Evolutionary conservation across 2,113 vertebrate species (phyloP).

Genomic region (Origma solitaria): DNA sequence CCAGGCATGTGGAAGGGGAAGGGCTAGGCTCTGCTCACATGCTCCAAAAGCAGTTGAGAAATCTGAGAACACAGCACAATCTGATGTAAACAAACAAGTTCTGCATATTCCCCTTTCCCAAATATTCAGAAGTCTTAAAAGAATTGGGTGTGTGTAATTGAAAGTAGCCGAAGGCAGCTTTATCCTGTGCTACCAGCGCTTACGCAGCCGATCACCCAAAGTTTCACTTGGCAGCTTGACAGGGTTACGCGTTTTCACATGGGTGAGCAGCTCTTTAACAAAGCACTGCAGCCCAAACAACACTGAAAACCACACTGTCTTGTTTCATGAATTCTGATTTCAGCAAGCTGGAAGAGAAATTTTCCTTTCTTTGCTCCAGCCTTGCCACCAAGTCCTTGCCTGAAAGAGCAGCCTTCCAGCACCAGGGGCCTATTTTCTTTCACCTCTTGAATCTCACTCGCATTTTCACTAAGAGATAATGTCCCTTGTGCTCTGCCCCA

Average conservation of each 20-base stretch:
- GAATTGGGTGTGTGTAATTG: slow-evolving; percentile 56
- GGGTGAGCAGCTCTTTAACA: neutral
- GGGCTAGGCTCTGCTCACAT: slow-evolving; percentile 11
- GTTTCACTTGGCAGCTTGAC: slow-evolving; percentile 64
- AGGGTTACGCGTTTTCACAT: slow-evolving; percentile 17
- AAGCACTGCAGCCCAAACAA: neutral
- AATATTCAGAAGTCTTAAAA: slow-evolving; percentile 54
- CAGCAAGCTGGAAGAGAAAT: neutral
- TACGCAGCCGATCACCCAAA: neutral
- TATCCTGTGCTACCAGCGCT: slow-evolving; percentile 3
- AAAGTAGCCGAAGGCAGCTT: slow-evolving; percentile 52
- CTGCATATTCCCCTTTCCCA: slow-evolving; percentile 36
- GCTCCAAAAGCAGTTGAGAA: slow-evolving; percentile 28
- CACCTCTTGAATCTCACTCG: neutral
- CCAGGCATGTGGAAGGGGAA: slow-evolving; percentile 36
- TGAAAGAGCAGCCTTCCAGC: neutral
- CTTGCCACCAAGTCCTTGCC: neutral
- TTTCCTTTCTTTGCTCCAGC: neutral
- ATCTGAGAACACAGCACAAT: slow-evolving; percentile 35
- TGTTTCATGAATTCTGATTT: neutral
- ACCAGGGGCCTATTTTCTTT: neutral
- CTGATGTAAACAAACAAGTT: slow-evolving; percentile 59
- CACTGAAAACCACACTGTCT: neutral
- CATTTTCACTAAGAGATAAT: neutral
- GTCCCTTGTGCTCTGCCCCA: neutral